Evolutionary conservation across 2,113 vertebrate genomes (phyloP).

Genomic region (Blennius ocellaris): DNA sequence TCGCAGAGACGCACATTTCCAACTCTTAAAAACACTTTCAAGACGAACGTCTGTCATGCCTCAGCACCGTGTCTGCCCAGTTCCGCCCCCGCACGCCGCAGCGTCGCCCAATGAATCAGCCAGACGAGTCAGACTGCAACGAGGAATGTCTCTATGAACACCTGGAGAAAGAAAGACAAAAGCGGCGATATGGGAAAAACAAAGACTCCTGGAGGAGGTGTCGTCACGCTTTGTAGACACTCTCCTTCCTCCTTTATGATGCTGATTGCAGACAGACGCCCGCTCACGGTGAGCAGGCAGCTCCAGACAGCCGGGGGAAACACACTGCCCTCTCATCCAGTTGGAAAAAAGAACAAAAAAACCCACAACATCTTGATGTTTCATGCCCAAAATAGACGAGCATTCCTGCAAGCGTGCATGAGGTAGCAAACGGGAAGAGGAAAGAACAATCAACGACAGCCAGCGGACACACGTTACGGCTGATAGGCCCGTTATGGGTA

Average conservation of each 20-base stretch:
- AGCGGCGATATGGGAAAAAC: constrained; percentile 14
- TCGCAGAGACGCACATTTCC: background rate
- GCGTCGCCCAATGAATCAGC: constrained; percentile 68
- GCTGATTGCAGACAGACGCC: constrained; percentile 70
- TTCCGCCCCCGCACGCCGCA: constrained; percentile 12
- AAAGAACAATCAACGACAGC: constrained; percentile 16
- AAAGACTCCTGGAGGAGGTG: constrained; percentile 44
- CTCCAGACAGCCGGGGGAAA: constrained; percentile 62
- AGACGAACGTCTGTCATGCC: constrained; percentile 49
- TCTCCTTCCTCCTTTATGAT: constrained; percentile 62
- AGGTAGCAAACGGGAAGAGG: constrained; percentile 48
- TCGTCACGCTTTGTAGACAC: constrained; percentile 58
- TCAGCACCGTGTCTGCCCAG: constrained; percentile 16
- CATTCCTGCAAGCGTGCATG: constrained; percentile 37
- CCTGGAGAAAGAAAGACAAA: constrained; percentile 58
- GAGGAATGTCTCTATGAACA: constrained; percentile 66
- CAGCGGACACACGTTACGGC: background rate
- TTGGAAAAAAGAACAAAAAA: constrained; percentile 52
- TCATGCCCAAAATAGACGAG: constrained; percentile 68
- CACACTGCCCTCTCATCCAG: constrained; percentile 46
- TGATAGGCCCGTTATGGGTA: background rate
- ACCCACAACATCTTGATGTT: constrained; percentile 73
- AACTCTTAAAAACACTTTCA: constrained; percentile 47
- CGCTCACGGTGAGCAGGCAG: constrained; percentile 68
- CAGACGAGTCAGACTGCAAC: constrained; percentile 49